Percentiles rank a stretch among this genome's conserved stretches.
phyloP scores from a whole-genome alignment of 2,888 invertebrate species.

The Philaethria dido region DNA sequence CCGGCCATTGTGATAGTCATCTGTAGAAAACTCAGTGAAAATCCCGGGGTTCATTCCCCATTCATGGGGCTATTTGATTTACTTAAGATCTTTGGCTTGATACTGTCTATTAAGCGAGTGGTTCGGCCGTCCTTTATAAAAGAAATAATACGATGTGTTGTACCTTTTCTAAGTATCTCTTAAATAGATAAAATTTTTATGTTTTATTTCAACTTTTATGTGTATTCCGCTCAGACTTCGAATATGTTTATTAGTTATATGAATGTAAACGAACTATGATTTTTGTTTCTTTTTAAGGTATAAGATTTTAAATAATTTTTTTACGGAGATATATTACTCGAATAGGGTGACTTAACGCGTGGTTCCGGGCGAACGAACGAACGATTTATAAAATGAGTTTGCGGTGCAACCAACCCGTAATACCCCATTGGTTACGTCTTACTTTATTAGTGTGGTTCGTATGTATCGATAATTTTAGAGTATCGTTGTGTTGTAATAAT shows the following conservation, averaged over 20 bases:
- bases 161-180: conserved; percentile 29
- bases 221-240: background rate
- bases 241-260: background rate
- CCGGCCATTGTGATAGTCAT: conserved; percentile 80
- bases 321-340: conserved; percentile 60
- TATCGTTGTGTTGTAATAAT: background rate
- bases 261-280: background rate
- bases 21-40: conserved; percentile 76
- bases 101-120: conserved; percentile 80
- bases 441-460: conserved; percentile 66
- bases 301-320: background rate
- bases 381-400: conserved; percentile 84
- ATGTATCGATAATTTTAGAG: background rate
- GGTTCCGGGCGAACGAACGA: conserved; percentile 77
- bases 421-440: conserved; percentile 83
- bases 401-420: conserved; percentile 81
- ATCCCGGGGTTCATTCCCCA: conserved; percentile 77
- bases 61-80: conserved; percentile 84
- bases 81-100: conserved; percentile 80
- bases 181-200: conserved; percentile 24
- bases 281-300: background rate
- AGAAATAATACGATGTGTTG: conserved; percentile 60
- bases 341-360: conserved; percentile 74
- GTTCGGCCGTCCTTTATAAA: conserved; percentile 64
- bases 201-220: background rate